Evolutionary conservation across 2,888 invertebrate genomes (phyloP), one percentile per base, ranked within the genome.

Genomic region (Volucella inanis): DNA sequence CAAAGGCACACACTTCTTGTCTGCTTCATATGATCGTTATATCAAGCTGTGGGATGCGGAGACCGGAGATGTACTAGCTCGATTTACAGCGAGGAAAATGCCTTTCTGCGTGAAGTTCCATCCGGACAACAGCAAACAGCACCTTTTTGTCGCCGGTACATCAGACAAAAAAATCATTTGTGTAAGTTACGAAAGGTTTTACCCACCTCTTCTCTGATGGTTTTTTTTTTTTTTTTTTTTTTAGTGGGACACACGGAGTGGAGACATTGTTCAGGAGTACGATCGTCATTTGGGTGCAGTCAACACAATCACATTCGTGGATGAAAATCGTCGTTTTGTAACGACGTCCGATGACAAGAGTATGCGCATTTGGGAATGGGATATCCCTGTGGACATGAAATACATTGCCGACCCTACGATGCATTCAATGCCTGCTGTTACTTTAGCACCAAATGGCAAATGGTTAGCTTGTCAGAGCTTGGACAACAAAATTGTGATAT

Each of bases 1-100:
- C 90, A 94, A 94, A 50, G 99, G 99, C 1, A 95, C 95, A 50
- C 95, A 97, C 89, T 99, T 99, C 92, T 92, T 99, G 3, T 98
- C 98, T 0, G 98, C 99, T 52, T 98, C 98, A 0, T 99, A 98
- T 92, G 99, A 99, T 93, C 95, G 98, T 70, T 99, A 97, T 90
- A 97, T 99, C 77, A 99, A 99, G 93, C 93, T 99, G 54, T 99
- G 99, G 99, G 99, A 99, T 92, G 99, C 99, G 0, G 99, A 99
- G 93, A 97, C 97, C 0, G 99, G 99, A 57, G 94, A 94, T 88
- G 97, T 97, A 83, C 92, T 97, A 41, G 95, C 95, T 0, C 93
- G 98, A 54, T 99, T 99, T 93, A 98, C 98, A 15, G 98, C 98
- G 62, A 94, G 98, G 72, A 99, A 99, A 92, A 98, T 99, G 89